These are phyloP conservation scores for Drosophila paulistorum DNA, from an alignment of 1,140 invertebrate species.

Conservation along the genomic window DNA sequence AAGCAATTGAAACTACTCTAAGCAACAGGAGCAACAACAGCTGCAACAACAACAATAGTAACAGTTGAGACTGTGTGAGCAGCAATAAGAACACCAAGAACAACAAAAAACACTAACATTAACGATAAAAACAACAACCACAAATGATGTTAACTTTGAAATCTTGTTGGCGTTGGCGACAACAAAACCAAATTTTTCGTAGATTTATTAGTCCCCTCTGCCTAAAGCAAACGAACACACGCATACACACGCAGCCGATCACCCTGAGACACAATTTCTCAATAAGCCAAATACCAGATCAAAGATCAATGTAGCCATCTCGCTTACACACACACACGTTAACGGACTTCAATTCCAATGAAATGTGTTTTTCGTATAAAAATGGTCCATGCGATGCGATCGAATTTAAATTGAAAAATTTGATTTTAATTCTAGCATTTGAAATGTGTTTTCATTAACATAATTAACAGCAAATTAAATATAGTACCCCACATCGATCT, in stretches of 20 bases:
- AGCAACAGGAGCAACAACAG: neutral
- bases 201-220: conserved; percentile 42
- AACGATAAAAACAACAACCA: conserved; percentile 38
- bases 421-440: conserved; percentile 78
- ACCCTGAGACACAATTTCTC: conserved; percentile 62
- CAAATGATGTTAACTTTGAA: conserved; percentile 18
- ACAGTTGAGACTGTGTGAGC: neutral
- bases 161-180: conserved; percentile 60
- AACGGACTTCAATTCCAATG: conserved; percentile 63
- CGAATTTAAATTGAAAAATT: conserved; percentile 82
- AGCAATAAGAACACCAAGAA: neutral
- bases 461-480: conserved; percentile 78
- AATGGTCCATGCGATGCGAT: conserved; percentile 81
- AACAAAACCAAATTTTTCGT: conserved; percentile 25
- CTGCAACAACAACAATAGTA: neutral
- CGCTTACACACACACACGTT: conserved; percentile 11
- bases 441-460: conserved; percentile 81
- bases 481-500: conserved; percentile 25
- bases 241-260: neutral
- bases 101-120: neutral
- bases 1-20: too few relatives aligned
- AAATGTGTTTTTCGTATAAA: conserved; percentile 81
- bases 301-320: conserved; percentile 13
- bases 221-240: neutral
- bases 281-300: conserved; percentile 56